Base-by-base conservation (phyloP, 2,797 vertebrate species). In the Tragopan temminckii region DNA sequence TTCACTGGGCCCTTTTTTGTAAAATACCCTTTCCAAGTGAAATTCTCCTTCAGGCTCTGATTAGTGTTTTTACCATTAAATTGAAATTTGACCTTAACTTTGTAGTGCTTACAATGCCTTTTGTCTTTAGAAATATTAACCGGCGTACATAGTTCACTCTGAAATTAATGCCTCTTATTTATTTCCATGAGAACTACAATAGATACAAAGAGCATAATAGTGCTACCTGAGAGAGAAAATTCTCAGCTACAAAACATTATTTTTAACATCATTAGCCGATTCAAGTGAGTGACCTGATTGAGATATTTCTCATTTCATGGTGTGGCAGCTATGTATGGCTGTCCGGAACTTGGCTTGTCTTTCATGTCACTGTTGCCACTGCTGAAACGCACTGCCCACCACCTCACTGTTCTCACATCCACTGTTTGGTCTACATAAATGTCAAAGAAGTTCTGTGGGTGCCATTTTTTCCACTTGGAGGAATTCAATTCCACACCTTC, bases 71-170 rank as follows among this genome's bases (percentile, higher is more conserved):
- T 81, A 67, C 19, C 23, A 45, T 53, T 63, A 83, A 35, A 57
- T 24, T 78, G 23, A 82, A 85, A 64, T 88, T 52, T 67, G 36
- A 18, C 36, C 27, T 89, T 11, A 27, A 59, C 11, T 84, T 21
- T 23, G 24, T 2, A 0, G 48, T 42, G 19, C 36, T 42, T 78
- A 17, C 31, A 20, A n/a, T 46, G 12, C 11, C 85, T 70, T 11
- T 11, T 72, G n/a, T 16, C 78, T 84, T 90, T 53, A 80, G 33
- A 88, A 88, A 83, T 78, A 71, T 52, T 68, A 88, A 64, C 42
- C 35, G 21, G 11, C 27, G 5, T n/a, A 20, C 29, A 53, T 11
- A 53, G 52, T 17, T 53, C 52, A 53, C 53, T n/a, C 53, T n/a
- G 31, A 55, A 55, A 55, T 20, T 55, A 55, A n/a, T 20, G 53